These are phyloP conservation scores for Bucco capensis DNA, from an alignment of 2,113 vertebrate species.

Conservation along the genomic window DNA sequence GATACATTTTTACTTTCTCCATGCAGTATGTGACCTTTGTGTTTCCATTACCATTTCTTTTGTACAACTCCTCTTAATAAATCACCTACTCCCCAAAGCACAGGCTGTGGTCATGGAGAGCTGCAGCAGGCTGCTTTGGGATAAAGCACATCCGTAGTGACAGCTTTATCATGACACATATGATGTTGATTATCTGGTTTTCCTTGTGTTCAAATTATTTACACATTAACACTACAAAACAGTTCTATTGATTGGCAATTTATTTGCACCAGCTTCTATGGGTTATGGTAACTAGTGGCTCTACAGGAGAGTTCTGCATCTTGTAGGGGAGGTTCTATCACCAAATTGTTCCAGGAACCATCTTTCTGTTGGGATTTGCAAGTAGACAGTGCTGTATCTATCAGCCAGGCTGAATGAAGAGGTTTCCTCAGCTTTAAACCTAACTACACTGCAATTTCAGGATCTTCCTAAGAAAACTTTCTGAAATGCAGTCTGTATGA, in stretches of 20 bases:
- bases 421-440: slow-evolving; percentile 9
- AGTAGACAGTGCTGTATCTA: rapidly evolving
- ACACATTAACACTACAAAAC: not conserved
- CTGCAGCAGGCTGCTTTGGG: not conserved
- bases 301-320: not conserved
- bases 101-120: not conserved
- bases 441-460: not conserved
- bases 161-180: not conserved
- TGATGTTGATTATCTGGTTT: not conserved
- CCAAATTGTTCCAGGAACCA: not conserved
- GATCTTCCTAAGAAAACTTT: not conserved
- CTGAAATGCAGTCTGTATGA: not conserved
- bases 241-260: not conserved
- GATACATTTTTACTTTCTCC: not conserved
- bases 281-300: not conserved
- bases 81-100: not conserved
- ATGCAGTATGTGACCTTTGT: not conserved
- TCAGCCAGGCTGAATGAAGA: not conserved
- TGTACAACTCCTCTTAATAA: not conserved
- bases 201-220: not conserved
- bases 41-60: not conserved
- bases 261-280: not conserved
- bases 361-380: not conserved
- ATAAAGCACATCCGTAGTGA: not conserved
- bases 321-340: not conserved